Percentiles rank a stretch among this genome's conserved stretches.
Conservation (phyloP, 2,888 invertebrate genomes). For the Deroplatys truncata region DNA sequence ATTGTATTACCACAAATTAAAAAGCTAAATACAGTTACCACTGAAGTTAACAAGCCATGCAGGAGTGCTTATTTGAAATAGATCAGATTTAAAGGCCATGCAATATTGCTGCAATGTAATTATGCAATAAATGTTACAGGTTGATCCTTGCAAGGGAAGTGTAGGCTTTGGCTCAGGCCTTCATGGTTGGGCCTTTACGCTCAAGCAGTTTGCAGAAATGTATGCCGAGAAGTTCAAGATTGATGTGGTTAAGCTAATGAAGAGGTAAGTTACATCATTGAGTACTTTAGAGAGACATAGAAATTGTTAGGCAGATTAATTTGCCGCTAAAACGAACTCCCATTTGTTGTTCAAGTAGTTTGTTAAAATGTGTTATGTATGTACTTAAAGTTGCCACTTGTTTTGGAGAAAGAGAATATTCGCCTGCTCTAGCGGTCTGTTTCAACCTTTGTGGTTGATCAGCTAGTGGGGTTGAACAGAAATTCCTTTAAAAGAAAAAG, state of each 20-base stretch:
- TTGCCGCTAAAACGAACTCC: neutral
- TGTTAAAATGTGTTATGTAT: too few species aligned
- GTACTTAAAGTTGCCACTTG: too few species aligned
- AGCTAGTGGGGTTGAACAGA: too few species aligned
- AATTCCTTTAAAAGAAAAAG: too few species aligned
- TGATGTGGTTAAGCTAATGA: conserved; percentile 95
- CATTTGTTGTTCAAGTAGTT: neutral
- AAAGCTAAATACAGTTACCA: neutral
- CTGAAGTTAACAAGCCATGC: neutral
- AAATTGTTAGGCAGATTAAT: neutral
- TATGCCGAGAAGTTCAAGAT: conserved; percentile 99
- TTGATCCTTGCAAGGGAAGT: conserved; percentile 96
- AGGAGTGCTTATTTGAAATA: neutral
- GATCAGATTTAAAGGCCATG: neutral
- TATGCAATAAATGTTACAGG: conserved; percentile 43
- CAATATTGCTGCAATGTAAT: neutral
- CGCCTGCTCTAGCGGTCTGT: too few species aligned
- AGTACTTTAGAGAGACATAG: neutral
- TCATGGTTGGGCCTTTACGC: conserved; percentile 99
- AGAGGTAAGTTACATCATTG: conserved; percentile 47
- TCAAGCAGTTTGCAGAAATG: conserved; percentile 99
- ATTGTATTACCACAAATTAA: too few species aligned
- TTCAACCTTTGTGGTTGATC: too few species aligned
- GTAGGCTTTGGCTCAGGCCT: conserved; percentile 99
- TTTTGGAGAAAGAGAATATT: too few species aligned